phyloP scores from a whole-genome alignment of 2,797 vertebrate genomes.

The Orientallactaga sibirica region DNA sequence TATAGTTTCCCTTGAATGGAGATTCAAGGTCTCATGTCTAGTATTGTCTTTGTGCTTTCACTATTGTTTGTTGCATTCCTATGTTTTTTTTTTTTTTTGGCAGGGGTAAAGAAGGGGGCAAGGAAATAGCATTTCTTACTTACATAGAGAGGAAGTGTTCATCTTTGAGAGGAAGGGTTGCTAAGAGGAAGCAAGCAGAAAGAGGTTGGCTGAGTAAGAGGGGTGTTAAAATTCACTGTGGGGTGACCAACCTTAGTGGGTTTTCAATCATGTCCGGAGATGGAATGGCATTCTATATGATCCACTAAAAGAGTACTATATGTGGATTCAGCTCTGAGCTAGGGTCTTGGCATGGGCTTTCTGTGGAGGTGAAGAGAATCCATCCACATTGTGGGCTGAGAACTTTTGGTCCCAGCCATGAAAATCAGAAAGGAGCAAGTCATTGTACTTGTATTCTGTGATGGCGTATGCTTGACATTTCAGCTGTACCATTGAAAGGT shows the following conservation, averaged over 20 bases:
- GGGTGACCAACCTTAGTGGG: neutral
- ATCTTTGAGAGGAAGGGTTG: no score
- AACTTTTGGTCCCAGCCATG: neutral
- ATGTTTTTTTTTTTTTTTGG: neutral
- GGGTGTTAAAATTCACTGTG: neutral
- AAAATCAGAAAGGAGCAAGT: neutral
- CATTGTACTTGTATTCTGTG: neutral
- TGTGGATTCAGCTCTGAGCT: neutral
- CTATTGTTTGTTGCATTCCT: neutral
- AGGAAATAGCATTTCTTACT: neutral
- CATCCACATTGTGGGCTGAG: neutral
- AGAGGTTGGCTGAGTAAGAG: neutral
- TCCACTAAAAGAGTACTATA: neutral
- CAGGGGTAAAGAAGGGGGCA: neutral
- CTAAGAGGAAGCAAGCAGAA: neutral
- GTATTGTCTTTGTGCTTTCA: neutral
- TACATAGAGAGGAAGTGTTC: neutral
- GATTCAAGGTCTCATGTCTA: neutral
- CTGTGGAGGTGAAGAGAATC: neutral
- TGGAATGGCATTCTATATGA: neutral
- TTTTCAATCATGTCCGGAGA: neutral
- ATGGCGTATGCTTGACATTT: conserved; percentile 44
- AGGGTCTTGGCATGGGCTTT: neutral
- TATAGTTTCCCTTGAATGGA: neutral
- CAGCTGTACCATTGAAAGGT: neutral